These are phyloP conservation scores for Pseudococcus viburni DNA, from an alignment of 2,888 invertebrate species.

Conservation along the genomic window DNA sequence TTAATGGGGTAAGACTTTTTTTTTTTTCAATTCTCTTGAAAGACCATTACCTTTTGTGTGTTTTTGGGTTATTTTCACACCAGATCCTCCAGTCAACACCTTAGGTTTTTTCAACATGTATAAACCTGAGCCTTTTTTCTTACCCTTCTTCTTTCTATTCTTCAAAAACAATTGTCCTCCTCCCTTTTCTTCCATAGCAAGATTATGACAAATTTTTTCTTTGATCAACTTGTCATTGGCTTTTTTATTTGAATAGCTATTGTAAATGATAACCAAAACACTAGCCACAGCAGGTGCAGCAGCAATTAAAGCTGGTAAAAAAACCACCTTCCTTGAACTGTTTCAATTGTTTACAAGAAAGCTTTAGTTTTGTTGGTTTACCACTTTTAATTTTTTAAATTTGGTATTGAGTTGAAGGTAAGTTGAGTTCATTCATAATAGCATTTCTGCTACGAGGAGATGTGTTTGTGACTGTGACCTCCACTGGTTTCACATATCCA, in stretches of 20 bases:
- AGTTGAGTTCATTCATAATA: not conserved
- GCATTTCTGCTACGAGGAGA: no score
- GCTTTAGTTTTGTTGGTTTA: constrained; percentile 69
- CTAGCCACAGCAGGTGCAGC: constrained; percentile 1
- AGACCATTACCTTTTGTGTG: no score
- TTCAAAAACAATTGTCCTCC: no score
- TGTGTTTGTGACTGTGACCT: no score
- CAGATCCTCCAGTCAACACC: not conserved
- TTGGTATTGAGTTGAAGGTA: no score
- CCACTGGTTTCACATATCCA: no score
- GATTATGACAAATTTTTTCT: constrained; percentile 30
- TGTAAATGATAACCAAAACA: not conserved
- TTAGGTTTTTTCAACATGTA: constrained; percentile 13
- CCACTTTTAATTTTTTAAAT: no score
- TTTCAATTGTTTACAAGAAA: constrained; percentile 71
- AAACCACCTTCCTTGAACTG: not conserved
- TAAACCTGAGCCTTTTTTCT: constrained; percentile 20
- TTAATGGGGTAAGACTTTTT: constrained; percentile 50
- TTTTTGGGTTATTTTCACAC: no score
- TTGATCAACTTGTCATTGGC: not conserved
- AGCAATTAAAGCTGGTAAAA: not conserved
- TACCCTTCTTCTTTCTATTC: no score
- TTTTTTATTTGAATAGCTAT: constrained; percentile 19
- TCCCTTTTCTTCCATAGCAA: not conserved
- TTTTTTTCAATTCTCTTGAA: constrained; percentile 22